Base-by-base conservation (phyloP, 2,797 vertebrate species). In the Onychomys leucogaster region DNA sequence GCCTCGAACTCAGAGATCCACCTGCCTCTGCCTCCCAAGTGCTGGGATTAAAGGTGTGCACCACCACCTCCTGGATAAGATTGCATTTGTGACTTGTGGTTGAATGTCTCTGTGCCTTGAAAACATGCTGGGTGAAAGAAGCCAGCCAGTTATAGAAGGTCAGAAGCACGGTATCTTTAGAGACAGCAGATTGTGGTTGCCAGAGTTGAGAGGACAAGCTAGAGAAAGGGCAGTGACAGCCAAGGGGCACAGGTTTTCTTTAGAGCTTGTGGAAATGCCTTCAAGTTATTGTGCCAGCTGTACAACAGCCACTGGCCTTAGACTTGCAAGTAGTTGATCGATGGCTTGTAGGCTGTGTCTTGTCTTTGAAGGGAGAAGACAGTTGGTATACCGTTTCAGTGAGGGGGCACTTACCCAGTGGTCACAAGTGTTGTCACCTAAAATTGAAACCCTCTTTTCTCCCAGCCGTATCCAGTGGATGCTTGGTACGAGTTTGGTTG, bases 51-150 rank as follows among this genome's bases (percentile, higher is more conserved):
- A 59, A 81, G 37, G 19, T 81, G 10, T 80, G 52, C 34, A 13
- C 12, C 23, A 14, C 55, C 34, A 55, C 34, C 3, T 25, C 78
- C 19, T 23, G 12, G 19, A 55, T 37, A 82, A 82, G 80, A 16
- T 59, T 82, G 55, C 52, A 57, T 75, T 83, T 80, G 46, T 91
- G 69, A 46, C 23, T 69, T 96, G 80, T 75, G 37, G 9, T 88
- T 78, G 82, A 83, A 77, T 82, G 27, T 67, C 34, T 81, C 12
- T 93, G 4, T 76, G 71, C 69, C 13, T 85, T 89, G 59, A 85
- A 92, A 95, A 59, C 59, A 71, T 21, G 41, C 88, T 87, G 8
- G 46, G 32, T 89, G 49, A 67, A 83, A 87, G 75, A 92, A 91
- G 46, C 37, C 32, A 59, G n/a, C 43, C 71, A 57, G 61, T 67